These are phyloP conservation scores for Drosophila conformis DNA, from an alignment of 2,888 invertebrate species.

Conservation along the genomic window DNA sequence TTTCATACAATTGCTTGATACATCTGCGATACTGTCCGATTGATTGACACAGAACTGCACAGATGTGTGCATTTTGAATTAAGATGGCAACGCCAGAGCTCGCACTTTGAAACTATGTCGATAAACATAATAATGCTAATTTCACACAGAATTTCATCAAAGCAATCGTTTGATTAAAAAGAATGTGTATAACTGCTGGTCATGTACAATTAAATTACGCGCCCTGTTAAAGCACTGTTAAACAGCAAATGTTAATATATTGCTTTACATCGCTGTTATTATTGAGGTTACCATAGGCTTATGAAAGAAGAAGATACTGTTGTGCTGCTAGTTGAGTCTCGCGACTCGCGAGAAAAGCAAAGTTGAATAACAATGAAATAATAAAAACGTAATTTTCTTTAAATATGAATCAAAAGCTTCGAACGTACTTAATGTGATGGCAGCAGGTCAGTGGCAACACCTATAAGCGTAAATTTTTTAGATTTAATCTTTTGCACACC, in stretches of 20 bases:
- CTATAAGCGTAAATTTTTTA: conserved; percentile 1
- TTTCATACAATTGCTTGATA: not conserved
- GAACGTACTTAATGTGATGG: conserved; percentile 16
- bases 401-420: conserved; percentile 15
- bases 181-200: not conserved
- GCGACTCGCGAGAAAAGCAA: conserved; percentile 43
- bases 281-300: conserved; percentile 24
- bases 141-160: not conserved
- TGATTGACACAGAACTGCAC: not conserved
- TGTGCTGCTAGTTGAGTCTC: conserved; percentile 38
- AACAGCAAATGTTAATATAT: conserved; percentile 3
- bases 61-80: not conserved
- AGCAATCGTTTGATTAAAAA: not conserved
- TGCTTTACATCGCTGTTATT: conserved; percentile 5
- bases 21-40: not conserved
- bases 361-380: conserved; percentile 47
- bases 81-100: not conserved
- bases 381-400: conserved; percentile 5
- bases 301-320: conserved; percentile 40
- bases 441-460: conserved; percentile 32
- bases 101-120: not conserved
- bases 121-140: not conserved
- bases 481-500: conserved; percentile 5
- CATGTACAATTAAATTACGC: not conserved
- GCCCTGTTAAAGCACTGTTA: not conserved